Percentiles rank a stretch among this genome's conserved stretches.
Evolutionary conservation across 1,140 invertebrate genomes (phyloP).

Genomic region (Bombus consobrinus): DNA sequence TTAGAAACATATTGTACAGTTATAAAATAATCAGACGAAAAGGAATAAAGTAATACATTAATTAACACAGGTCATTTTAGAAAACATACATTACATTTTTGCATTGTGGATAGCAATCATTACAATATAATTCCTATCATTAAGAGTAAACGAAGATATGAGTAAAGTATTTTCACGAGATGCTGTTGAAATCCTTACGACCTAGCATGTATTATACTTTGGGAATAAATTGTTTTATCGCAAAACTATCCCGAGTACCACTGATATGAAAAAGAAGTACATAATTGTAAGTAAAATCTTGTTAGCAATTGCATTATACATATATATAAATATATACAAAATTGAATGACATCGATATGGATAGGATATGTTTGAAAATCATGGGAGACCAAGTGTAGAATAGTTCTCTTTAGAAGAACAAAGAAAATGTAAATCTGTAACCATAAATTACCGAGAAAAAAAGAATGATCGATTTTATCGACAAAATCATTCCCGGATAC

Average conservation of each 20-base stretch:
- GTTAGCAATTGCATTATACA: conserved; percentile 64
- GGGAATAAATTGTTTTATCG: conserved; percentile 56
- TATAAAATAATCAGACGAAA: conserved; percentile 46
- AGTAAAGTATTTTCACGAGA: conserved; percentile 47
- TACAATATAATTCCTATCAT: conserved; percentile 34
- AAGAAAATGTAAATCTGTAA: conserved; percentile 60
- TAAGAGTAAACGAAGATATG: conserved; percentile 41
- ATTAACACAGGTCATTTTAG: conserved; percentile 48
- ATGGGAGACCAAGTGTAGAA: conserved; percentile 65
- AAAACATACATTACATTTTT: conserved; percentile 63
- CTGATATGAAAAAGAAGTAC: conserved; percentile 55
- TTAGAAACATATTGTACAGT: conserved; percentile 57
- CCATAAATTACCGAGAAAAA: conserved; percentile 39
- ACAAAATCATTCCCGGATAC: conserved; percentile 23
- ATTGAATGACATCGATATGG: conserved; percentile 50
- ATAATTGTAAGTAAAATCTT: conserved; percentile 69
- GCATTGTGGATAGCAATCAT: conserved; percentile 63
- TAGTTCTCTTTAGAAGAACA: conserved; percentile 39
- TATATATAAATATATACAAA: conserved; percentile 49
- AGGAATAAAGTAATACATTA: conserved; percentile 25
- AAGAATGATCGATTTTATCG: conserved; percentile 32
- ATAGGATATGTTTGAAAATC: conserved; percentile 60
- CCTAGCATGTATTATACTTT: conserved; percentile 58
- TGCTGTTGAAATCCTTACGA: conserved; percentile 62
- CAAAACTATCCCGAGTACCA: conserved; percentile 56